These are phyloP conservation scores for Acipenser oxyrinchus DNA, from an alignment of 2,797 vertebrate species.

Conservation along the genomic window DNA sequence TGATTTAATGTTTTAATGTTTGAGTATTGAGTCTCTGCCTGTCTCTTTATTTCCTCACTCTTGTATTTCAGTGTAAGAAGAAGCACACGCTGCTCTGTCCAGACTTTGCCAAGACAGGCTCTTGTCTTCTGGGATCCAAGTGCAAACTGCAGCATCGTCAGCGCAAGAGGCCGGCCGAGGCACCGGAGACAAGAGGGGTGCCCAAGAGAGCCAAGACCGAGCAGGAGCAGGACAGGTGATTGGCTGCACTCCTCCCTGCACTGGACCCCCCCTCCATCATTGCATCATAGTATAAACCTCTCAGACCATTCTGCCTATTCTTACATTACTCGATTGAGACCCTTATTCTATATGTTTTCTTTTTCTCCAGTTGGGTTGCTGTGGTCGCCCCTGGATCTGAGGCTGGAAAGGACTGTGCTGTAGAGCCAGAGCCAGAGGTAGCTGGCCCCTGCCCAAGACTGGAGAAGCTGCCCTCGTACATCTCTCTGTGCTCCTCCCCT, in stretches of 20 bases:
- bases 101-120: conserved; percentile 69
- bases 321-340: too few relatives aligned
- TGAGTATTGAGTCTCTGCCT: background rate
- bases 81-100: conserved; percentile 90
- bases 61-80: conserved; percentile 81
- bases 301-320: too few relatives aligned
- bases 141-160: conserved; percentile 84
- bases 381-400: background rate
- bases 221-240: conserved; percentile 50
- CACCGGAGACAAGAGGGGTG: conserved; percentile 6
- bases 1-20: background rate
- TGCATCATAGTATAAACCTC: too few relatives aligned
- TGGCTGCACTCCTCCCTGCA: background rate
- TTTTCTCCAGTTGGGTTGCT: background rate
- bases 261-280: background rate
- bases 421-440: background rate
- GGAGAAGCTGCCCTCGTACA: conserved; percentile 75
- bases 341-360: background rate
- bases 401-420: conserved; percentile 8
- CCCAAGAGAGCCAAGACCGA: conserved; percentile 29
- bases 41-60: background rate
- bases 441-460: conserved; percentile 41
- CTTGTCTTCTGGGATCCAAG: conserved; percentile 63
- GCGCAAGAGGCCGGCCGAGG: conserved; percentile 38
- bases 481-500: conserved; percentile 75